Evolutionary conservation across 2,797 vertebrate species (phyloP), one percentile per base, ranked within the genome.

Genomic region (Hozukius guyotensis): DNA sequence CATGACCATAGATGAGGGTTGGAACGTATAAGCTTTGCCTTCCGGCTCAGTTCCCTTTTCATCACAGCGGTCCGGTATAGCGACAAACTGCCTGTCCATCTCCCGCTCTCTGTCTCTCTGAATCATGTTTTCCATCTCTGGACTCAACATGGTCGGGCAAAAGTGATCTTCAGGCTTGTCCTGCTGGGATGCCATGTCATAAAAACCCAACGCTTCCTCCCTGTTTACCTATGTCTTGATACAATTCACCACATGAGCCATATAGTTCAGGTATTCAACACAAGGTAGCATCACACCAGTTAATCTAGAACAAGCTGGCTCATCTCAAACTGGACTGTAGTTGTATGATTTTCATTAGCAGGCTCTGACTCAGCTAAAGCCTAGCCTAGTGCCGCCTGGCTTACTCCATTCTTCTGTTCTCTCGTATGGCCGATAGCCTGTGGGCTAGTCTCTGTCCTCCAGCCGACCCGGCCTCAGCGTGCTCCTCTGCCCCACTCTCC

Each of bases 381-480:
- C n/a, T 14, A 22, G 24, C 63, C 38, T 77, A 11, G 38, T 3
- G 2, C 36, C 2, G 4, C 8, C 20, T 25, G 3, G n/a, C n/a
- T 25, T 18, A 14, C 12, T 42, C 64, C 18, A 16, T 72, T 24
- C 29, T 52, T 65, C n/a, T 59, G 29, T 12, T 25, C 20, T 55
- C 31, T 74, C 34, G 18, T 5, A 32, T 38, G 3, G 29, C 60
- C 18, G 59, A 71, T 2, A 6, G 63, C 63, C 78, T 20, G 12
- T 3, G 20, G 73, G 61, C 60, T 34, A n/a, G 24, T 62, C 68
- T 38, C 62, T 49, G 83, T 80, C 74, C 85, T 68, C 57, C 63
- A 70, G 29, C 36, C 74, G 80, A 84, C 80, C 79, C 60, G 1
- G n/a, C 56, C 12, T 36, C 53, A 52, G 60, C 6, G 1, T 49